These are phyloP conservation scores for Sarcophaga subvicina DNA, from an alignment of 2,888 invertebrate species.

Conservation along the genomic window DNA sequence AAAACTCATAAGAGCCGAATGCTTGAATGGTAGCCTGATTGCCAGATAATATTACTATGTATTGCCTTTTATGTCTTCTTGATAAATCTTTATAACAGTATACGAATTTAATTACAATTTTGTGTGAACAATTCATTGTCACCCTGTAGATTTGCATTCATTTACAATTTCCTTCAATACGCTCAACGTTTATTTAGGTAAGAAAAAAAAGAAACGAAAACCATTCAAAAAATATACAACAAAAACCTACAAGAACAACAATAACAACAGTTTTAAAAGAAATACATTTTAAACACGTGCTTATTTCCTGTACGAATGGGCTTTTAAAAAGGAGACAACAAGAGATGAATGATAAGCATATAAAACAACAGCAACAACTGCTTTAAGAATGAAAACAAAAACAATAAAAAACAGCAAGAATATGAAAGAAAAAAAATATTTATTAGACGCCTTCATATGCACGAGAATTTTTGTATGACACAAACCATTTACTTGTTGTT, in stretches of 20 bases:
- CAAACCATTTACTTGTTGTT: not conserved
- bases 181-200: not conserved
- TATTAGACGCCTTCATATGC: not conserved
- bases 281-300: conserved; percentile 44
- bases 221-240: too few species aligned
- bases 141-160: too few species aligned
- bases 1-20: too few species aligned
- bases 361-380: not conserved
- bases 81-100: too few species aligned
- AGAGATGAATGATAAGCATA: not conserved
- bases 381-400: not conserved
- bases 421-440: not conserved
- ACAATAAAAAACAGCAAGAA: not conserved
- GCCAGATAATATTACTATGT: too few species aligned
- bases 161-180: too few species aligned
- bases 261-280: not conserved
- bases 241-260: not conserved
- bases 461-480: too few species aligned
- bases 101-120: too few species aligned
- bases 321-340: conserved; percentile 14
- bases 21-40: too few species aligned
- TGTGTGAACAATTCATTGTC: too few species aligned
- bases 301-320: conserved; percentile 40
- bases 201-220: not conserved
- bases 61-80: too few species aligned